Base-by-base conservation (phyloP, 2,888 invertebrate species). In the Brassicogethes aeneus region DNA sequence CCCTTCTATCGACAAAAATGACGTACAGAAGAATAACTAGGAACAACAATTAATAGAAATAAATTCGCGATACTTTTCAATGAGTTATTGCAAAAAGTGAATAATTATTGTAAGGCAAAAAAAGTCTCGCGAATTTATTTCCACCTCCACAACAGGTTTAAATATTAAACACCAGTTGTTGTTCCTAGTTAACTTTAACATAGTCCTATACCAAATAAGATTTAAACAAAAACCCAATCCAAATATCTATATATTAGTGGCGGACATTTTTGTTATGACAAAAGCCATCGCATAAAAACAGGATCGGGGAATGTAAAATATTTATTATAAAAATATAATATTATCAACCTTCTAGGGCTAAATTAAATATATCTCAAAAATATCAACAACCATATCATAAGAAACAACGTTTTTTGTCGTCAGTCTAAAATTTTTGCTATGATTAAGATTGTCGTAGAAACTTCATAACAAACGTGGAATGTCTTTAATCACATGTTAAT, bases 181-280 rank as follows among this genome's bases (percentile, higher is more conserved):
- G 43, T 48, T 47, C n/a, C n/a, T 23, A 13, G 32, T 12, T 29
- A 2, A 8, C n/a, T n/a, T 46, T 46, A 45, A 52, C 44, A 50
- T 41, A 49, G 47, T 55, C 51, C 52, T 47, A 48, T 44, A 47
- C 47, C 42, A 42, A 40, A 36, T 45, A 46, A 51, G 51, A n/a
- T n/a, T n/a, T n/a, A 47, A 52, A 46, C 42, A 51, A 54, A 54
- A 51, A 56, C 57, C 58, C 58, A 56, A 49, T 56, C 57, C 59
- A 50, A 47, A 43, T 46, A n/a, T n/a, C n/a, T n/a, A 42, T 50
- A 50, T 54, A 61, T 62, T 61, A 61, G 60, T 61, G 46, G 62
- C 62, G 57, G 55, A 60, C 59, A 57, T 52, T 52, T 52, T 57
- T 58, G 61, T 62, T 62, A 62, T 54, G 55, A 62, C 61, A 61